Evolutionary conservation across 2,797 vertebrate species (phyloP), one percentile per base, ranked within the genome.

Genomic region (Picus viridis): DNA sequence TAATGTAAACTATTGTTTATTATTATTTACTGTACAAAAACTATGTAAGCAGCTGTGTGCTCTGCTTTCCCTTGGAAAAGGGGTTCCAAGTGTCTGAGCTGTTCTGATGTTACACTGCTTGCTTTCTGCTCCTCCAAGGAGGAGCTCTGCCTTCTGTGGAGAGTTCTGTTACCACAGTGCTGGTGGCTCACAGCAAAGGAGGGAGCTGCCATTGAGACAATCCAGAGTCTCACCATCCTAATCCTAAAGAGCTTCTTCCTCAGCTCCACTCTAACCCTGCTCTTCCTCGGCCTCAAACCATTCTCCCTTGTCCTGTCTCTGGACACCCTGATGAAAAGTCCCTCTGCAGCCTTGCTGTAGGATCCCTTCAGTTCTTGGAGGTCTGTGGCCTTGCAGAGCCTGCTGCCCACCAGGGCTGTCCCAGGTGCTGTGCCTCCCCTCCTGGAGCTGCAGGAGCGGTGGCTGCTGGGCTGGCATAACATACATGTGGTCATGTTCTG

Each of bases 21-120:
- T n/a, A n/a, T n/a, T n/a, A n/a, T n/a, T n/a, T n/a, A n/a, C n/a
- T n/a, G n/a, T n/a, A n/a, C n/a, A n/a, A n/a, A n/a, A n/a, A n/a
- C n/a, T n/a, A n/a, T n/a, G 99, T 99, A 97, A 95, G 93, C 54
- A 90, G 22, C 17, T 47, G 7, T 47, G 7, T 27, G 12, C 64
- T 75, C 27, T 8, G 3, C 10, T 59, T 82, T 78, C 59, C 32
- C 23, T 22, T 34, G 3, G 74, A 47, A 70, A 85, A 83, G 79
- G 10, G 0, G 0, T 45, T 15, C 22, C n/a, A 36, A 15, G n/a
- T 63, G 16, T 73, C 85, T n/a, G n/a, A n/a, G n/a, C n/a, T 41
- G 29, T 54, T 78, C 23, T 70, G 34, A 9, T 67, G 3, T 65
- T 77, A 8, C 10, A 15, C 10, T 30, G 34, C 12, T 69, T 85